Percentiles rank a stretch among this genome's conserved stretches.
Evolutionary conservation across 2,797 vertebrate genomes (phyloP).

Genomic region (Darevskia nairensis): DNA sequence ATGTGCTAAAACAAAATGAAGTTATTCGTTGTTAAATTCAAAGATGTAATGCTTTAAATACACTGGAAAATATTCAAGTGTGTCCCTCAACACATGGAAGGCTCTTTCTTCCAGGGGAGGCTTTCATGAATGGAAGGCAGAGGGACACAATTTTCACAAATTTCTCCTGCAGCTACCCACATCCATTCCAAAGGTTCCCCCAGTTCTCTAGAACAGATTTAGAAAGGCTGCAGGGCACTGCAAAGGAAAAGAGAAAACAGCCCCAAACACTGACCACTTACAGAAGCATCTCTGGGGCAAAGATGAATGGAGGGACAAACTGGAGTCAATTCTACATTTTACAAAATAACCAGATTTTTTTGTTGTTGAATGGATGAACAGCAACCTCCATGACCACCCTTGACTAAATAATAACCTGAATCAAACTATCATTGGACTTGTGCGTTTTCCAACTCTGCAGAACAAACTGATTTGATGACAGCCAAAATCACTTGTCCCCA

Average conservation of each 20-base stretch:
- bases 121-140: background rate
- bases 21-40: conserved; percentile 13
- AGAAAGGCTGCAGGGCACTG: background rate
- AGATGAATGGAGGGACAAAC: background rate
- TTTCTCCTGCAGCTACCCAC: background rate
- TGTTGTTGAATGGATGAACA: background rate
- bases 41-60: background rate
- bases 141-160: background rate
- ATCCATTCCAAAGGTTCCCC: background rate
- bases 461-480: background rate
- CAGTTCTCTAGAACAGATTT: background rate
- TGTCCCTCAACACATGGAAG: background rate
- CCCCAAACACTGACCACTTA: background rate
- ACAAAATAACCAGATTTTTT: background rate
- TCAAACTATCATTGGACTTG: background rate
- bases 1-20: conserved; percentile 67
- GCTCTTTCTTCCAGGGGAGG: background rate
- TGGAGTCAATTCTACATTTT: background rate
- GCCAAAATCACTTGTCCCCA: background rate
- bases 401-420: background rate
- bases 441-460: background rate
- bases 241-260: background rate
- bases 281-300: background rate
- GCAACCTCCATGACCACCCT: background rate
- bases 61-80: background rate